phyloP scores from a whole-genome alignment of 2,113 vertebrate genomes.

The Crotalus viridis region DNA sequence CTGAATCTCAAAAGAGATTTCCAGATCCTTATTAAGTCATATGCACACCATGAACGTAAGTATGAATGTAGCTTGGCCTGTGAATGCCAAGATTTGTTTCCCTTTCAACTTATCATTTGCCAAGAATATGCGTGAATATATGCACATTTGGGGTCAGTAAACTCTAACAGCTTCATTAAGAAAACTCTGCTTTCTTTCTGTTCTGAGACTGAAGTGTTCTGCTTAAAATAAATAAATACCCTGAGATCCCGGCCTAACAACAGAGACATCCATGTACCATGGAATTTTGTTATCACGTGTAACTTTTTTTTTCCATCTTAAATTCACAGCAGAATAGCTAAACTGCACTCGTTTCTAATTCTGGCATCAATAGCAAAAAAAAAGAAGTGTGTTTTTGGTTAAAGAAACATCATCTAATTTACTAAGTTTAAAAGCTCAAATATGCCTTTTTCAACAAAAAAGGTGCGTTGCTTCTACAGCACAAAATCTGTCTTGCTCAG shows the following conservation, averaged over 20 bases:
- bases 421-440: constrained; percentile 56
- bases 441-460: constrained; percentile 57
- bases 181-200: constrained; percentile 13
- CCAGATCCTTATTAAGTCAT: not conserved
- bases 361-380: constrained; percentile 16
- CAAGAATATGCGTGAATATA: constrained; percentile 39
- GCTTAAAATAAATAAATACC: constrained; percentile 15
- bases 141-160: constrained; percentile 48
- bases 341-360: constrained; percentile 39
- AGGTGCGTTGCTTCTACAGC: constrained; percentile 51
- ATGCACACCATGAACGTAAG: not conserved
- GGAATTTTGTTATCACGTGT: not conserved
- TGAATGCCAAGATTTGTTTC: constrained; percentile 41
- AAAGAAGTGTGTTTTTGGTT: constrained; percentile 48
- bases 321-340: constrained; percentile 15
- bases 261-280: constrained; percentile 9
- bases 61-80: constrained; percentile 4
- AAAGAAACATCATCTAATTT: constrained; percentile 52
- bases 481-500: constrained; percentile 38
- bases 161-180: constrained; percentile 24
- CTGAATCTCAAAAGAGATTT: not conserved
- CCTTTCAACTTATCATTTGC: constrained; percentile 38
- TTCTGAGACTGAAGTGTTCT: not conserved
- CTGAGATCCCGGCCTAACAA: not conserved
- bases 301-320: not conserved